Conservation (phyloP, 2,113 vertebrate genomes). For the Sinosuthora webbiana region DNA sequence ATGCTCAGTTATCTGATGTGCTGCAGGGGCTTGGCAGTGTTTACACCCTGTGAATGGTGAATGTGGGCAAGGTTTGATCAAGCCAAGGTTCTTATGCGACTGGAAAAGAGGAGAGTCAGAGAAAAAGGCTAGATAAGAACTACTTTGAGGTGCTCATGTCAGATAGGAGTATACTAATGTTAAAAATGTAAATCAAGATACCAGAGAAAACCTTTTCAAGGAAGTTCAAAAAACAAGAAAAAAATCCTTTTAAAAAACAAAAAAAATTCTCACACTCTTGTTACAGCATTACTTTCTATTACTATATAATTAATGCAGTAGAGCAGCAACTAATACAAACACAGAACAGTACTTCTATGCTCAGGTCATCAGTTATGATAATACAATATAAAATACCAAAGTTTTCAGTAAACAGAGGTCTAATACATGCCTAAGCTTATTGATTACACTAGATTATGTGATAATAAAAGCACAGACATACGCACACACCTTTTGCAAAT, state of each 20-base stretch:
- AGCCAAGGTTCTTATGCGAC: neutral
- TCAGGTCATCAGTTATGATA: slow-evolving; percentile 54
- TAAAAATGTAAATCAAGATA: neutral
- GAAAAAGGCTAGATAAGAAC: neutral
- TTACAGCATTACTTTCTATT: neutral
- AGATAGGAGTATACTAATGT: neutral
- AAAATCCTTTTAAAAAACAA: fast-evolving
- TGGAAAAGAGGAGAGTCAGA: neutral
- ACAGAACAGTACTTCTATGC: neutral
- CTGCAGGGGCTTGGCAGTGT: neutral
- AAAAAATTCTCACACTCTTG: neutral
- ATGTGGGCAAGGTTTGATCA: neutral
- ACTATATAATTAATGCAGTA: neutral
- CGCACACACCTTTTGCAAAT: slow-evolving; percentile 35
- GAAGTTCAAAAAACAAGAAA: neutral
- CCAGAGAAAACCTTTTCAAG: neutral
- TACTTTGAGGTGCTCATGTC: fast-evolving
- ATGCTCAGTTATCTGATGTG: neutral
- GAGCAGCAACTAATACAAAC: neutral
- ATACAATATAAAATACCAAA: slow-evolving; percentile 51
- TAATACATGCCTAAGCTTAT: slow-evolving; percentile 43
- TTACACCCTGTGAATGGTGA: neutral
- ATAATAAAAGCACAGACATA: slow-evolving; percentile 47
- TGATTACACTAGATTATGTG: slow-evolving; percentile 30
- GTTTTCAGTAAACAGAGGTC: neutral